Base-by-base conservation (phyloP, 2,113 vertebrate species). In the Parotia lawesii region DNA sequence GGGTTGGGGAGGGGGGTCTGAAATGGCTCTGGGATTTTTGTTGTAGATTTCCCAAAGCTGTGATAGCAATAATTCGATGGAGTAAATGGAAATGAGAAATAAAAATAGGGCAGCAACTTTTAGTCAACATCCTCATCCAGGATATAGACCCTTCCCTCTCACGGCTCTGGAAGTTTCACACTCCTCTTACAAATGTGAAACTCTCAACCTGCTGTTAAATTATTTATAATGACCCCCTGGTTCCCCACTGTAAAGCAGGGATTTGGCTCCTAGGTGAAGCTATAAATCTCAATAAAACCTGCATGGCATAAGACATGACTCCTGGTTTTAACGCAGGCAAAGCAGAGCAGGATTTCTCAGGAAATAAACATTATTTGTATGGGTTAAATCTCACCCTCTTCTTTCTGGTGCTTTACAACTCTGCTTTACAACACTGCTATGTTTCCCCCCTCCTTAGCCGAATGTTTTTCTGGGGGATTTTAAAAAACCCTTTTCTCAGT, bases 11-110 rank as follows among this genome's bases (percentile, higher is more conserved):
- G 14, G 19, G 6, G 7, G n/a, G 2, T 37, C 60, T 27, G 60
- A 24, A 23, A 22, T 13, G 42, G 3, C 18, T 64, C 65, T 8
- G 0, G 2, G 25, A 8, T 1, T 11, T 58, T 65, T 75, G 6
- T 4, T n/a, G 50, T 15, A 38, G 17, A 6, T 57, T 35, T 20
- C 15, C 13, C 22, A 12, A 65, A 79, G 27, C 35, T 58, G 35
- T 9, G 28, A 22, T 2, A 2, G 79, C 29, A 19, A 18, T 38
- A 40, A 64, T 24, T 56, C 56, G 21, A 12, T 2, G 27, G 51
- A 54, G 53, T 37, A 72, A 67, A 71, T 25, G 21, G 33, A 51
- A 51, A 44, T 23, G 44, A 37, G 42, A 37, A 75, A 28, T 73
- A 74, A 66, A 70, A 69, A 29, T 4, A 40, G n/a, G 22, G 38